Evolutionary conservation across 2,113 vertebrate species (phyloP), one percentile per base, ranked within the genome.

Genomic region (Mixornis gularis): DNA sequence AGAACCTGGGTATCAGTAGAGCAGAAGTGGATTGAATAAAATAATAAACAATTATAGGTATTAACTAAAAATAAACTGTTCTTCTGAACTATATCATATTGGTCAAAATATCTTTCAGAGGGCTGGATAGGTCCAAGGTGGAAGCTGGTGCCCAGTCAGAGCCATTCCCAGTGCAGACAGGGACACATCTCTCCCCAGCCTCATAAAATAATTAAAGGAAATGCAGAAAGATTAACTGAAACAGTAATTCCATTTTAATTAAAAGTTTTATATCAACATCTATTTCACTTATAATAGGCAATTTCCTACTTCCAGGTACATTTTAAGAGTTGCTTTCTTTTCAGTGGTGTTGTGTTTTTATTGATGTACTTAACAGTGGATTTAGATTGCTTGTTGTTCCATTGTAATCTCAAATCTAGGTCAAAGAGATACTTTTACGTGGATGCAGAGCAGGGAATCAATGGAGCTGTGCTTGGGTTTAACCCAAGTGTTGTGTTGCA

Each of bases 191-290:
- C n/a, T 79, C 30, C 56, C 62, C 53, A 94, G 26, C 15, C 2
- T 0, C 25, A 8, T 70, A 65, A 74, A 89, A 52, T n/a, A 77
- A 17, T 0, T 1, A 60, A 65, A 94, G 48, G 89, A 96, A 96
- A 97, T 91, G 78, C 79, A 83, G 77, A 55, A 94, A 97, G 93
- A 94, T 95, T 96, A 56, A 25, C 76, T 89, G 89, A 96, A 97
- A 95, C 90, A 70, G 79, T 80, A 97, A 96, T 62, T 91, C 74
- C 51, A 32, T 93, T 95, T 90, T 94, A 86, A 95, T 88, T 89
- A 83, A 97, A 82, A 78, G 41, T 32, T 85, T 92, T 90, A 40
- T 87, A 74, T 68, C 69, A 85, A 68, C 53, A 94, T 74, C 53
- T 92, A 77, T 46, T 81, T 92, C 68, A 81, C 52, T 90, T 89